Percentiles rank a stretch among this genome's conserved stretches.
phyloP scores from a whole-genome alignment of 2,888 invertebrate species.

The Mesorhabditis spiculigera region DNA sequence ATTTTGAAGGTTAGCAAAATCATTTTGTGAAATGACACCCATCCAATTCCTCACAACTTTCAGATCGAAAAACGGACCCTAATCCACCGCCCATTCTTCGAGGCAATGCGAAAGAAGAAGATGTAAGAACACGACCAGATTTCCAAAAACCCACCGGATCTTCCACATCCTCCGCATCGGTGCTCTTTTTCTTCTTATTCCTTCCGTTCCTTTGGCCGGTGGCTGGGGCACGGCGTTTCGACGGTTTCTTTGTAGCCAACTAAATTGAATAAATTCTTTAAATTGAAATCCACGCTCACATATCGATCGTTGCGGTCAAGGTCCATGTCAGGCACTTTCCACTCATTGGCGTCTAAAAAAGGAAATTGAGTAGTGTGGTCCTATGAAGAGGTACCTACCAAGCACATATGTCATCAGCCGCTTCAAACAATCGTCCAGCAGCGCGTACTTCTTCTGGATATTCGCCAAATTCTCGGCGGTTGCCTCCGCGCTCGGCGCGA shows the following conservation, averaged over 20 bases:
- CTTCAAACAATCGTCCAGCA: too few species aligned
- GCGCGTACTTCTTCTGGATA: too few species aligned
- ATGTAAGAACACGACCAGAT: not conserved
- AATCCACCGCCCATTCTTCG: not conserved
- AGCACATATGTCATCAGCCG: too few species aligned
- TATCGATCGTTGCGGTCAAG: not conserved
- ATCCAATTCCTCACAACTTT: not conserved
- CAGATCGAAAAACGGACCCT: conserved; percentile 4
- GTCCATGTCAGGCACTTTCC: not conserved
- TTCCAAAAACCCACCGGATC: not conserved
- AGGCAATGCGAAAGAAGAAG: not conserved
- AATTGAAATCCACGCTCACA: too few species aligned
- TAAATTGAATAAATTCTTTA: too few species aligned
- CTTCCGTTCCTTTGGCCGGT: not conserved
- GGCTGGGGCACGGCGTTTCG: not conserved
- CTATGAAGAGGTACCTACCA: too few species aligned
- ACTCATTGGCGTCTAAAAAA: not conserved
- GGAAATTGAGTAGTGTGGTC: too few species aligned
- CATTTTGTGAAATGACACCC: too few species aligned
- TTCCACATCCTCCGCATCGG: not conserved
- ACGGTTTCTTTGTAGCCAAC: too few species aligned
- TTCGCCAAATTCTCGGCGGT: too few species aligned
- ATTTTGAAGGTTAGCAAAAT: not conserved
- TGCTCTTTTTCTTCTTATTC: not conserved
- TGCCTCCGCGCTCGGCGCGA: too few species aligned